Evolutionary conservation across 2,888 invertebrate species (phyloP).

Genomic region (Drosophila mayaguana): DNA sequence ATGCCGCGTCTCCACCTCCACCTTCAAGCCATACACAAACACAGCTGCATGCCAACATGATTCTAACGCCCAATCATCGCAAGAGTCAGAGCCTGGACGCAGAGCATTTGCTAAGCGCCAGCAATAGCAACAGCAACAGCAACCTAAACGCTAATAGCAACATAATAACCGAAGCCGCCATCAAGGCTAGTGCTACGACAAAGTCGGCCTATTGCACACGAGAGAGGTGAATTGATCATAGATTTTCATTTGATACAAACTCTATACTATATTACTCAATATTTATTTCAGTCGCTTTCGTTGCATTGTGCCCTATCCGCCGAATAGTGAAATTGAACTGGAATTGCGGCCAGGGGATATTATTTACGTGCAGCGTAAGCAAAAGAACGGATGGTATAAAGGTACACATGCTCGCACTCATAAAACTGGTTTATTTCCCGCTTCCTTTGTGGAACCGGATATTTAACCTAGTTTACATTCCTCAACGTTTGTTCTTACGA

Average conservation of each 20-base stretch:
- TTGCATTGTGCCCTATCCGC: slow-evolving; percentile 97
- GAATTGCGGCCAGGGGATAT: slow-evolving; percentile 96
- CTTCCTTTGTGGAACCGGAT: slow-evolving; percentile 94
- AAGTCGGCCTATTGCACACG: slow-evolving; percentile 85
- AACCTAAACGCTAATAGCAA: slow-evolving; percentile 22
- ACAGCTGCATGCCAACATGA: slow-evolving; percentile 74
- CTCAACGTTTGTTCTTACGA: slow-evolving; percentile 20
- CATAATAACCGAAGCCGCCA: slow-evolving; percentile 75
- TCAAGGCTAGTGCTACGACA: slow-evolving; percentile 82
- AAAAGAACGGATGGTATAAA: slow-evolving; percentile 98
- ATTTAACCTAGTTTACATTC: slow-evolving; percentile 63
- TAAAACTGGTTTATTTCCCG: slow-evolving; percentile 96
- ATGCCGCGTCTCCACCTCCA: slow-evolving; percentile 53
- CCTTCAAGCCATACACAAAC: slow-evolving; percentile 55
- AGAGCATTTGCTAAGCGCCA: slow-evolving; percentile 81
- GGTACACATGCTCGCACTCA: slow-evolving; percentile 96
- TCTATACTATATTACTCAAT: not conserved
- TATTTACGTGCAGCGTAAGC: slow-evolving; percentile 95
- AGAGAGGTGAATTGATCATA: slow-evolving; percentile 81
- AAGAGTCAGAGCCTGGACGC: slow-evolving; percentile 95
- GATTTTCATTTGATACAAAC: not conserved
- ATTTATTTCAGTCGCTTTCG: slow-evolving; percentile 88
- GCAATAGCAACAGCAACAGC: slow-evolving; percentile 27
- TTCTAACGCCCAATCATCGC: slow-evolving; percentile 86
- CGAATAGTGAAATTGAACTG: slow-evolving; percentile 96